These are phyloP conservation scores for Drosophila picticornis DNA, from an alignment of 2,888 invertebrate species.

Conservation along the genomic window DNA sequence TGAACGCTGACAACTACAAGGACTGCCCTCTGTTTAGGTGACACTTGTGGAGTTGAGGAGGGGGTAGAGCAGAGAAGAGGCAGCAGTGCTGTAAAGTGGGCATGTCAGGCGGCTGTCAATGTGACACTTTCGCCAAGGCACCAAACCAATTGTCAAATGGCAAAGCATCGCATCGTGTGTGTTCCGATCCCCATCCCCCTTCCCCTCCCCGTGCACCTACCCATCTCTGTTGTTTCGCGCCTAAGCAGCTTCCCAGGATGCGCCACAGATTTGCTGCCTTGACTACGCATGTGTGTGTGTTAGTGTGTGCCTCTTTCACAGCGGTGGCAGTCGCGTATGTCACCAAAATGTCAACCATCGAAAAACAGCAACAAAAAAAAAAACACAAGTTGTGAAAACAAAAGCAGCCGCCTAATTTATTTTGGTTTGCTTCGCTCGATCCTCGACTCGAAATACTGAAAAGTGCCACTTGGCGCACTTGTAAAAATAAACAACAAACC, in stretches of 20 bases:
- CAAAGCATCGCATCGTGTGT: conserved; percentile 55
- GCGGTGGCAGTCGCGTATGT: conserved; percentile 72
- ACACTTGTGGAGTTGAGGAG: not conserved
- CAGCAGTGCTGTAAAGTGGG: conserved; percentile 58
- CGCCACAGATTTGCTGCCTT: conserved; percentile 12
- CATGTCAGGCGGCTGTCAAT: conserved; percentile 65
- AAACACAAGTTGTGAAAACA: conserved; percentile 80
- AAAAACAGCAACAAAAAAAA: conserved; percentile 1
- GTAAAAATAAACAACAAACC: conserved; percentile 67
- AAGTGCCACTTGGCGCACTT: conserved; percentile 70
- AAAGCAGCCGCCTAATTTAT: conserved; percentile 68
- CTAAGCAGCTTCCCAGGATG: conserved; percentile 58
- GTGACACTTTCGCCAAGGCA: conserved; percentile 74
- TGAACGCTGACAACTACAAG: not conserved
- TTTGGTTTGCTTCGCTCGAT: not conserved
- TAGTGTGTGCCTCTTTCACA: conserved; percentile 37
- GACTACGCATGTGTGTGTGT: conserved; percentile 5
- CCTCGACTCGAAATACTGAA: not conserved
- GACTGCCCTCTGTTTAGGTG: conserved; percentile 36
- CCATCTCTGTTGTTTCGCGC: conserved; percentile 29
- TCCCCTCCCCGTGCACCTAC: not conserved
- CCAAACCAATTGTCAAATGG: conserved; percentile 31
- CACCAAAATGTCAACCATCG: conserved; percentile 61
- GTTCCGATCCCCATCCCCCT: conserved; percentile 33
- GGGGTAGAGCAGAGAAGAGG: not conserved